Percentiles rank a stretch among this genome's conserved stretches.
These are phyloP conservation scores for Proteles cristata DNA, from an alignment of 2,113 vertebrate genomes.

Conservation along the genomic window DNA sequence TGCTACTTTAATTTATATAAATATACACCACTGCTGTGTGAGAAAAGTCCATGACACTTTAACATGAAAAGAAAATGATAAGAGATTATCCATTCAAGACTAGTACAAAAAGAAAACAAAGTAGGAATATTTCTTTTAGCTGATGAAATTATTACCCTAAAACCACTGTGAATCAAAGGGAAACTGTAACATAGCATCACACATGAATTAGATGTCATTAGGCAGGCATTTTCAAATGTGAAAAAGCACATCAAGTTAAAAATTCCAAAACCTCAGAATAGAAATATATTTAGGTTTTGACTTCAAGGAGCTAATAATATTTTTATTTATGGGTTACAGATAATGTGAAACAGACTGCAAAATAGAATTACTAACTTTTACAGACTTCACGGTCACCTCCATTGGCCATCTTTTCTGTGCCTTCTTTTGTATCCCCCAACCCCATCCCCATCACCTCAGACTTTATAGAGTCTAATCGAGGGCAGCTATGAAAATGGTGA, in stretches of 20 bases:
- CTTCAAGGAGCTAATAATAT: background rate
- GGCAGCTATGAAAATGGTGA: background rate
- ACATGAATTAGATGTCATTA: background rate
- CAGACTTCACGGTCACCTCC: background rate
- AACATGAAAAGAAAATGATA: background rate
- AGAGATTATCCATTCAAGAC: background rate
- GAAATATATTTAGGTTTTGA: conserved; percentile 15
- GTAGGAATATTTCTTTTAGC: background rate
- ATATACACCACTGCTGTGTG: background rate
- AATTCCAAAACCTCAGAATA: background rate
- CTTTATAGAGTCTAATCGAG: background rate
- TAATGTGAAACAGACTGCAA: background rate
- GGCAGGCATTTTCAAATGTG: background rate
- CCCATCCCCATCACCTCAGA: background rate
- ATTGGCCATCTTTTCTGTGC: background rate
- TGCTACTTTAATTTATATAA: background rate
- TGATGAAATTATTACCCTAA: conserved; percentile 1
- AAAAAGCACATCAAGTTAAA: background rate
- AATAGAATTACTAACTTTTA: background rate
- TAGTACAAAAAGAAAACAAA: background rate
- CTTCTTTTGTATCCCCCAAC: background rate
- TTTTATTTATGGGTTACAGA: background rate
- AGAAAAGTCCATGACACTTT: background rate
- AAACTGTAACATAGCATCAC: background rate
- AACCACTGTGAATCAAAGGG: conserved; percentile 28